Evolutionary conservation across 2,113 vertebrate species (phyloP).

Genomic region (Hystrix brachyura): DNA sequence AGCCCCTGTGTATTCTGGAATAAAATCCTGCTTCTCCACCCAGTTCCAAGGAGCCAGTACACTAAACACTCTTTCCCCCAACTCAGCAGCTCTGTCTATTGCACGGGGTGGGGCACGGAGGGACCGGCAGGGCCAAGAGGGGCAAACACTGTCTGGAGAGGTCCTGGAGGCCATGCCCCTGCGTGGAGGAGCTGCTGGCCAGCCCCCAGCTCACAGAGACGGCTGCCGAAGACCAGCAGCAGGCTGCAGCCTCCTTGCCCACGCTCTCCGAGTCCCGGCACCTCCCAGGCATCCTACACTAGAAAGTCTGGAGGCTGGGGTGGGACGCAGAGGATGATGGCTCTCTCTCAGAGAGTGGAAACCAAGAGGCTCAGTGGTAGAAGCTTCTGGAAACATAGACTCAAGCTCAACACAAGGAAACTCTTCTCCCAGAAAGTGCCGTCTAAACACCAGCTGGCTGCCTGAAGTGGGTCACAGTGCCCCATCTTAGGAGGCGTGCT

Average conservation of each 20-base stretch:
- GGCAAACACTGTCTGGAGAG: not conserved
- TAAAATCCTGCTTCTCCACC: conserved; percentile 73
- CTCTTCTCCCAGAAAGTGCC: not conserved
- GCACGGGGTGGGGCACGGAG: not conserved
- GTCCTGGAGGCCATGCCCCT: not conserved
- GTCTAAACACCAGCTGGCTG: conserved; percentile 21
- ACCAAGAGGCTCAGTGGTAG: not conserved
- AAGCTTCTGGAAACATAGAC: conserved; percentile 64
- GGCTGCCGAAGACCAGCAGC: not conserved
- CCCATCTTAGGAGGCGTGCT: not conserved
- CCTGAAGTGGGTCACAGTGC: not conserved
- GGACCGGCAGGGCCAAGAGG: not conserved
- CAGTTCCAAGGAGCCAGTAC: conserved; percentile 63
- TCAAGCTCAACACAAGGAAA: conserved; percentile 21
- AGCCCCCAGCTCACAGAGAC: not conserved
- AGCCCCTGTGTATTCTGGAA: conserved; percentile 80
- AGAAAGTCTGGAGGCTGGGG: conserved; percentile 16
- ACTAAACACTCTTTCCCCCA: conserved; percentile 23
- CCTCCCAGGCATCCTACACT: not conserved
- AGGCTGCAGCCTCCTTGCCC: not conserved
- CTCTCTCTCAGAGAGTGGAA: not conserved
- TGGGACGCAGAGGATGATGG: conserved; percentile 4
- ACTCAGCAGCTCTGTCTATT: conserved; percentile 55
- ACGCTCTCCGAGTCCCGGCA: not conserved
- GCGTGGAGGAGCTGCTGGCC: not conserved